These are phyloP conservation scores for Melanotaenia parkinsoni DNA, from an alignment of 2,797 vertebrate species.

Conservation along the genomic window DNA sequence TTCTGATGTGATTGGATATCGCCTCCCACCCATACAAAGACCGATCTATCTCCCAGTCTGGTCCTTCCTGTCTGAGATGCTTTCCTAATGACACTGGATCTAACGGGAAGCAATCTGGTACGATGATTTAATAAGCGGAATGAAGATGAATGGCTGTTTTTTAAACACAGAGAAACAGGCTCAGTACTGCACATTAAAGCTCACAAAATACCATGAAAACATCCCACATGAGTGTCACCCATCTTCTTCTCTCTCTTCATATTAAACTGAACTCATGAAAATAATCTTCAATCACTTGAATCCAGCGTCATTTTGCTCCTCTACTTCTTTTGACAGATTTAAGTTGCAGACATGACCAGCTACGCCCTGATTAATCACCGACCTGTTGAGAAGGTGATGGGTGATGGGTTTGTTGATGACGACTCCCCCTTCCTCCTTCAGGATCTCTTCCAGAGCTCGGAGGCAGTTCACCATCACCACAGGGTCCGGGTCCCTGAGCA, in stretches of 20 bases:
- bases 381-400: constrained; percentile 98
- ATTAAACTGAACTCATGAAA: too few species aligned
- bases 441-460: constrained; percentile 93
- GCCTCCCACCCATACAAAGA: background rate
- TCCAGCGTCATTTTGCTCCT: too few species aligned
- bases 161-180: background rate
- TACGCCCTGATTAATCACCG: background rate
- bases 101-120: constrained; percentile 19
- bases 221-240: background rate
- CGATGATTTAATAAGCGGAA: constrained; percentile 25
- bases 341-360: background rate
- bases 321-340: background rate
- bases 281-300: background rate
- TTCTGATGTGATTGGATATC: too few species aligned
- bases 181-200: background rate
- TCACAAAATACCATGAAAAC: background rate
- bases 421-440: constrained; percentile 92
- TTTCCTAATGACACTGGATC: background rate
- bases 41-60: background rate
- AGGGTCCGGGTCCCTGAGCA: constrained; percentile 93
- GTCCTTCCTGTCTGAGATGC: background rate
- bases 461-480: constrained; percentile 97
- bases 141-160: background rate
- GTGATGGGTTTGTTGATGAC: constrained; percentile 97
- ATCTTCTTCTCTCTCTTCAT: too few species aligned